These are phyloP conservation scores for Drosophila dives DNA, from an alignment of 2,888 invertebrate genomes.

Conservation along the genomic window DNA sequence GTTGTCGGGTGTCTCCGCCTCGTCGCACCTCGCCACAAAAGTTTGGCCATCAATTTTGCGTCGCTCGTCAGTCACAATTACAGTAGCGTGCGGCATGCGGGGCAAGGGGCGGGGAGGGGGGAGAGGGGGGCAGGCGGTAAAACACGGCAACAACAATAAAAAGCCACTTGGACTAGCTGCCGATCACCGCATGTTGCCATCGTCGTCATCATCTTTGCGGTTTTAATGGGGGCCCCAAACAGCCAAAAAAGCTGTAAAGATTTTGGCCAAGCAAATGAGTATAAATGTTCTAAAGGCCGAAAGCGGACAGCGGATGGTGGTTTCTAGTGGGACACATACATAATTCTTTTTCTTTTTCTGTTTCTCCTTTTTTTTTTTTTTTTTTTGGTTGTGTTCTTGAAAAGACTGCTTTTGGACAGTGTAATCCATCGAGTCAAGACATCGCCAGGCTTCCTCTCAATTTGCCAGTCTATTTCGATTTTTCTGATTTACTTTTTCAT, in stretches of 20 bases:
- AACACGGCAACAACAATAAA: conserved; percentile 32
- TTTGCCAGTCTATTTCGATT: too few relatives aligned
- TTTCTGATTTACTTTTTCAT: too few relatives aligned
- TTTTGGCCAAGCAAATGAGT: conserved; percentile 67
- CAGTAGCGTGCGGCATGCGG: conserved; percentile 29
- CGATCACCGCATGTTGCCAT: conserved; percentile 68
- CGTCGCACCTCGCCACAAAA: conserved; percentile 9
- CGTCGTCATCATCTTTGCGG: conserved; percentile 35
- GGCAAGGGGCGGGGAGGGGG: background rate
- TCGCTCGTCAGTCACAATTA: conserved; percentile 51
- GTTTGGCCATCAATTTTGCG: conserved; percentile 49
- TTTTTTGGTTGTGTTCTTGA: background rate
- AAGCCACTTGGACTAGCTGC: conserved; percentile 55
- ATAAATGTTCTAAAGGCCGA: conserved; percentile 32
- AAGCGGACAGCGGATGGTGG: background rate
- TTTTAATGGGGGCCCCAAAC: conserved; percentile 39
- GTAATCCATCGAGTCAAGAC: conserved; percentile 2
- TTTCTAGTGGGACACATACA: background rate
- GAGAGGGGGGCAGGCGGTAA: background rate
- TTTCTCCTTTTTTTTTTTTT: accelerated
- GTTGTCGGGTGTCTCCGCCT: conserved; percentile 1
- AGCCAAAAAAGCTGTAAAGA: conserved; percentile 65
- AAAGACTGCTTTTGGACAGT: conserved; percentile 12
- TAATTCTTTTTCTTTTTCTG: background rate
- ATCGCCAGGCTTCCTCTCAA: too few relatives aligned